Evolutionary conservation across 2,888 invertebrate genomes (phyloP), one percentile per base, ranked within the genome.

Genomic region (Aphidius colemani): DNA sequence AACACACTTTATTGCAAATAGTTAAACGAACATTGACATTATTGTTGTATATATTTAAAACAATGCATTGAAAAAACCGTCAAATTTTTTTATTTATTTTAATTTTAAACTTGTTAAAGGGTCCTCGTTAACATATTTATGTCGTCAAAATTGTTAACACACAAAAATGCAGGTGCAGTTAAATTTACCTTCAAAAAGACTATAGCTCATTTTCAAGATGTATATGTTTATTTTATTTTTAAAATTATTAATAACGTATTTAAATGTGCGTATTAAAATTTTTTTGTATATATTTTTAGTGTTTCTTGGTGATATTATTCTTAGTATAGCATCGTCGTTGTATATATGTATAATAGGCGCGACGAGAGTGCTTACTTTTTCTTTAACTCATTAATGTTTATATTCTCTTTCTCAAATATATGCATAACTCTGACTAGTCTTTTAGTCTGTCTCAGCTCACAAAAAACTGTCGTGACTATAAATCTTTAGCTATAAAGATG

Each of bases 401-500:
- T 9, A 9, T 49, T 45, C 46, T 41, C 58, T 61, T 62, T 45
- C 53, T 50, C 61, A 50, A 30, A 30, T 30, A 30, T 30, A 30
- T 30, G 30, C 30, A 30, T 30, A 30, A 30, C 30, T 30, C 5
- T 30, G 30, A 30, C 30, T 30, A 30, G 30, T 30, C 30, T 30
- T 30, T 30, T 4, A 30, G 30, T 30, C 30, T 30, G 30, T 30
- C 5, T 5, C 30, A 30, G 13, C 13, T 30, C 30, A 5, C 5
- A 30, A 30, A 30, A 30, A 30, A 30, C 5, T 30, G 30, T 30
- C 30, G 30, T 30, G 30, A 72, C 75, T 74, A 79, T 80, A 79
- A 79, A 80, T 80, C 81, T 78, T 72, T 69, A 71, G 79, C 80
- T 79, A 81, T 81, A 80, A 81, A 80, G 80, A 78, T 79, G 75